A percentile compares a stretch with the other conserved stretches of the same genome.
These are phyloP conservation scores for Bilobella aurantiaca DNA, from an alignment of 1,140 invertebrate species.

Conservation along the genomic window DNA sequence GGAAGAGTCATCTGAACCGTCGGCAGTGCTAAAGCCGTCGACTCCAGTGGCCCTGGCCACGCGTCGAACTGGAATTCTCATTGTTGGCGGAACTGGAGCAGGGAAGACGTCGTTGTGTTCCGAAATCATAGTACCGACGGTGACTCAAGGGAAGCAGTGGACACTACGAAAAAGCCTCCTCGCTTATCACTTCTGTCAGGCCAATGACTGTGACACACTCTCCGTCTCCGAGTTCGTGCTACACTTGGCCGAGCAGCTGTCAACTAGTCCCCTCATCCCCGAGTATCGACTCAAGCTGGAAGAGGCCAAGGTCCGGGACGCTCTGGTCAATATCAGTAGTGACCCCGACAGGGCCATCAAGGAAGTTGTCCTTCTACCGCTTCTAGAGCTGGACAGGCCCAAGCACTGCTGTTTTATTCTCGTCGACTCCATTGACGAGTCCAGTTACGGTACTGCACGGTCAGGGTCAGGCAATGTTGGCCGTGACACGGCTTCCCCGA, in stretches of 20 bases:
- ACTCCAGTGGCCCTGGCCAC: constrained; percentile 40
- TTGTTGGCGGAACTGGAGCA: constrained; percentile 77
- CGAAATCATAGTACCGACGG: constrained; percentile 64
- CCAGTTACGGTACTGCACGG: constrained; percentile 27
- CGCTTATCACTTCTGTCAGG: constrained; percentile 72
- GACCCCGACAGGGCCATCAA: constrained; percentile 86
- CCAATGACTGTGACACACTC: constrained; percentile 50
- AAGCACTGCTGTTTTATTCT: constrained; percentile 71
- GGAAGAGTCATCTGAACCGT: constrained; percentile 43
- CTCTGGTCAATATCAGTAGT: constrained; percentile 35
- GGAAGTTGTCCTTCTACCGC: constrained; percentile 70
- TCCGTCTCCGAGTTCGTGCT: constrained; percentile 72
- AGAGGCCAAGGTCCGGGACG: constrained; percentile 50
- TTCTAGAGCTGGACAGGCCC: constrained; percentile 67
- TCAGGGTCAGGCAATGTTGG: too few species aligned
- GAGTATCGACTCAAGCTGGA: constrained; percentile 70
- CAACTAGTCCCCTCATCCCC: constrained; percentile 43
- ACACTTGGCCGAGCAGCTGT: constrained; percentile 68
- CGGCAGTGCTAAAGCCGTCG: too few species aligned
- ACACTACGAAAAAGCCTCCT: constrained; percentile 63
- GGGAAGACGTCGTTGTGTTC: constrained; percentile 67
- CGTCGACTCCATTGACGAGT: constrained; percentile 87
- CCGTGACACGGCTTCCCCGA: not conserved
- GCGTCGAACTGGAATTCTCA: constrained; percentile 55
- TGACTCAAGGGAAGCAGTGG: constrained; percentile 62